Base-by-base conservation (phyloP, 2,797 vertebrate genomes). In the Arctocebus calabarensis region DNA sequence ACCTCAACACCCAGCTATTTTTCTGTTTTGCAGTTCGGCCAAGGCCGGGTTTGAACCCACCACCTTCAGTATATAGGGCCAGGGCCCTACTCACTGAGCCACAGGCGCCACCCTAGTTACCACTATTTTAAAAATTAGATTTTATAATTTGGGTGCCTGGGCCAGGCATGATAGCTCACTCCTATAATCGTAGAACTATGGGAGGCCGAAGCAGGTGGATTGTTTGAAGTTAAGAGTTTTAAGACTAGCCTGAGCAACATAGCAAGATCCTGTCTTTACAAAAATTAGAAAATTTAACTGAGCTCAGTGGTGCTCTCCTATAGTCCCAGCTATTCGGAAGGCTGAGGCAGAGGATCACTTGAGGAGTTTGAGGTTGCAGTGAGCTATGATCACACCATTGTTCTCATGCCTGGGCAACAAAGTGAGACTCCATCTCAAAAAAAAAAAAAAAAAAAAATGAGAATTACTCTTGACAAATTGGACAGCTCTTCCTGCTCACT, bases 71-170 rank as follows among this genome's bases (percentile, higher is more conserved):
- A 40, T 40, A 40, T 40, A 5, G 40, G 40, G 40, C 40, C 40
- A 40, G 40, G 3, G 40, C 40, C 40, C 40, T 40, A 40, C 40
- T 40, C 40, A 5, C 40, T 40, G 40, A 40, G 40, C 40, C 40
- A 40, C 40, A 40, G 40, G 40, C 40, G 40, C 40, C 40, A 5
- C 40, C 40, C 40, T 81, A 82, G 32, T 93, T 71, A 23, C 45
- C 37, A n/a, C 16, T 68, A 19, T 84, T 91, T 91, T 86, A 59
- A 74, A 91, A 94, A 84, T 74, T 57, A 94, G 66, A 70, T 70
- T 70, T 70, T 66, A n/a, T 66, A 66, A 66, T 20, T 17, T 66
- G 32, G 17, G n/a, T 66, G n/a, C 20, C 55, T 57, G 55, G 34
- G 6, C 23, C 70, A 40, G 70, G 37, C 25, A 52, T 7, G 12